Conservation (phyloP, 2,113 vertebrate genomes). For the Ptilonorhynchus violaceus region DNA sequence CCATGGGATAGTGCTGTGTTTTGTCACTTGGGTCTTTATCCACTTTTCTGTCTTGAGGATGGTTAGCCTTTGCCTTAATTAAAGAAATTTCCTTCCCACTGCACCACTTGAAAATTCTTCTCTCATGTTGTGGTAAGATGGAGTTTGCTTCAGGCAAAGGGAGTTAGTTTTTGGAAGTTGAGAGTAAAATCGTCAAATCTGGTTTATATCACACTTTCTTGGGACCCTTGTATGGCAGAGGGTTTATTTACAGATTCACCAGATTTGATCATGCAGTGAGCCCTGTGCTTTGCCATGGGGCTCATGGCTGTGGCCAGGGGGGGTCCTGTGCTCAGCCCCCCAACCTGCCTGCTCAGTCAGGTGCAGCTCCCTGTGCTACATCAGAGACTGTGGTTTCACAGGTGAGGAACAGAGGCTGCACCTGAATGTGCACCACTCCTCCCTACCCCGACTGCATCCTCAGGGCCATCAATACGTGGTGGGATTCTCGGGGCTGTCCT, state of each 20-base stretch:
- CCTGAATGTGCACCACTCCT: not conserved
- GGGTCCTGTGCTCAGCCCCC: not conserved
- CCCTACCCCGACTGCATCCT: rapidly evolving
- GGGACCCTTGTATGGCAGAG: rapidly evolving
- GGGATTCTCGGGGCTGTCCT: not conserved
- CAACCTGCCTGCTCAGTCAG: not conserved
- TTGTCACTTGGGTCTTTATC: not conserved
- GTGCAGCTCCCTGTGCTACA: not conserved
- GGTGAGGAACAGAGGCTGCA: not conserved
- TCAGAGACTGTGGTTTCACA: not conserved
- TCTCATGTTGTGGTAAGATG: not conserved
- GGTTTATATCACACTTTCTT: not conserved
- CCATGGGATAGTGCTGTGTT: not conserved
- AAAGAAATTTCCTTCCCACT: not conserved
- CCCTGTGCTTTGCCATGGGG: not conserved
- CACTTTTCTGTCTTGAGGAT: not conserved
- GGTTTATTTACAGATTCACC: not conserved
- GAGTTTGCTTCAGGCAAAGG: not conserved
- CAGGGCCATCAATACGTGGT: not conserved
- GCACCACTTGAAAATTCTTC: not conserved
- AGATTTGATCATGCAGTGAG: not conserved
- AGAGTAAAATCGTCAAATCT: not conserved
- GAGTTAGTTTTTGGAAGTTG: not conserved
- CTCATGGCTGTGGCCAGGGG: not conserved
- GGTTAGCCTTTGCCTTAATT: not conserved